A percentile compares a stretch with the other conserved stretches of the same genome.
These are phyloP conservation scores for Petrocephalus sullivani DNA, from an alignment of 2,797 vertebrate species.

Conservation along the genomic window DNA sequence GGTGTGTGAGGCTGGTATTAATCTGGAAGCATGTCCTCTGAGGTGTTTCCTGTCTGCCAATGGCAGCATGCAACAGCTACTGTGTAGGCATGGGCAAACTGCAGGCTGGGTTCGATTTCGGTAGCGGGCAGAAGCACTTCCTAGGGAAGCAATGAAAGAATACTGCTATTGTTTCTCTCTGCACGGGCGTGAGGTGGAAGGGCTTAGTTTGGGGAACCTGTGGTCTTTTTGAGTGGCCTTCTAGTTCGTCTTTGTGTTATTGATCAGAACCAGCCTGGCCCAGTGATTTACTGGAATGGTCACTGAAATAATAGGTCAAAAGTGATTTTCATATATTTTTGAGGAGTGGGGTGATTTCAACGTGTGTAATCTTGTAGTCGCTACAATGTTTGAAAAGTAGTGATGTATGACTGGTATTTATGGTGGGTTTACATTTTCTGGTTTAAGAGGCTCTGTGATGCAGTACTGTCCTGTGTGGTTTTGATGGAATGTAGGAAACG, in stretches of 20 bases:
- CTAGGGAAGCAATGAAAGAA: not conserved
- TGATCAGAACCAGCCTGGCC: slow-evolving; percentile 36
- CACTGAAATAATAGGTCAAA: slow-evolving; percentile 33
- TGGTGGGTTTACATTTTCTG: not conserved
- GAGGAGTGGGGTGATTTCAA: slow-evolving; percentile 34
- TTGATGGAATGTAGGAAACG: slow-evolving; percentile 17
- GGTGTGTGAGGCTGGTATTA: slow-evolving; percentile 57
- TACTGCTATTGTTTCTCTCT: slow-evolving; percentile 9
- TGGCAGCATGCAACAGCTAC: not conserved
- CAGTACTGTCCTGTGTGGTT: slow-evolving; percentile 37
- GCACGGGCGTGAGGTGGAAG: not conserved
- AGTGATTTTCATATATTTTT: slow-evolving; percentile 29
- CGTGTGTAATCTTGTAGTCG: slow-evolving; percentile 23
- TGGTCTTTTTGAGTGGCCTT: slow-evolving; percentile 37
- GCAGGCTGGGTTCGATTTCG: not conserved
- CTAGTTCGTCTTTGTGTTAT: slow-evolving; percentile 37
- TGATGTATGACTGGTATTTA: not conserved
- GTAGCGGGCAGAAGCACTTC: not conserved
- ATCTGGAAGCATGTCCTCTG: slow-evolving; percentile 36
- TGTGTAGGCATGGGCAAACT: not conserved
- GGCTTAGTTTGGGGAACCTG: slow-evolving; percentile 22
- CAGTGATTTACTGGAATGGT: slow-evolving; percentile 33
- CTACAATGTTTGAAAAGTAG: slow-evolving; percentile 1
- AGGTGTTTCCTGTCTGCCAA: slow-evolving; percentile 35
- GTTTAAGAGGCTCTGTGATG: not conserved